Evolutionary conservation across 2,113 vertebrate genomes (phyloP).

Genomic region (Geococcyx californianus): DNA sequence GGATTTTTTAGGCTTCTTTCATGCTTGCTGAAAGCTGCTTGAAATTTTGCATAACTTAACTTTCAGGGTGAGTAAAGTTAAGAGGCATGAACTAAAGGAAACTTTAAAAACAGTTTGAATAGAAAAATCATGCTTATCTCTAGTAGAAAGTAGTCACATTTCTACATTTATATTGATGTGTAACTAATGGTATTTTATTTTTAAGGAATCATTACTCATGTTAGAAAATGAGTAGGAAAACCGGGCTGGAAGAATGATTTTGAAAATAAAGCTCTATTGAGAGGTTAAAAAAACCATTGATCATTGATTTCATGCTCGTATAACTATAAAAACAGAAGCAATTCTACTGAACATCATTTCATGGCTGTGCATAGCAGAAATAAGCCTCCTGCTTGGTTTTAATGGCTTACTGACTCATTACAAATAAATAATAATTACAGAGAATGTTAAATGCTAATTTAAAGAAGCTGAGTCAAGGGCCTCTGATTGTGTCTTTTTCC

Average conservation of each 20-base stretch:
- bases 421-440: slow-evolving; percentile 27
- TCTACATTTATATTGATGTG: neutral
- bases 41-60: neutral
- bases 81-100: neutral
- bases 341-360: slow-evolving; percentile 14
- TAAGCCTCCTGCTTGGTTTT: slow-evolving; percentile 19
- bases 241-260: neutral
- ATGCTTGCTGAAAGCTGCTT: neutral
- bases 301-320: slow-evolving; percentile 25
- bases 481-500: neutral
- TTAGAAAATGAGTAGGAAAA: neutral
- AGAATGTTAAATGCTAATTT: neutral
- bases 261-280: slow-evolving; percentile 3
- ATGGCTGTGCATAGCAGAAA: neutral
- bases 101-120: neutral
- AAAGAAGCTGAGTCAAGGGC: neutral
- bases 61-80: neutral
- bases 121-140: neutral
- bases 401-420: slow-evolving; percentile 1
- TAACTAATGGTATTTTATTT: neutral
- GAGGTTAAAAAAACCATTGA: slow-evolving; percentile 37
- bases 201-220: neutral
- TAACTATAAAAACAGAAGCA: slow-evolving; percentile 15
- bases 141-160: neutral
- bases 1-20: neutral